Evolutionary conservation across 2,888 invertebrate genomes (phyloP).

Genomic region (Troides aeacus): DNA sequence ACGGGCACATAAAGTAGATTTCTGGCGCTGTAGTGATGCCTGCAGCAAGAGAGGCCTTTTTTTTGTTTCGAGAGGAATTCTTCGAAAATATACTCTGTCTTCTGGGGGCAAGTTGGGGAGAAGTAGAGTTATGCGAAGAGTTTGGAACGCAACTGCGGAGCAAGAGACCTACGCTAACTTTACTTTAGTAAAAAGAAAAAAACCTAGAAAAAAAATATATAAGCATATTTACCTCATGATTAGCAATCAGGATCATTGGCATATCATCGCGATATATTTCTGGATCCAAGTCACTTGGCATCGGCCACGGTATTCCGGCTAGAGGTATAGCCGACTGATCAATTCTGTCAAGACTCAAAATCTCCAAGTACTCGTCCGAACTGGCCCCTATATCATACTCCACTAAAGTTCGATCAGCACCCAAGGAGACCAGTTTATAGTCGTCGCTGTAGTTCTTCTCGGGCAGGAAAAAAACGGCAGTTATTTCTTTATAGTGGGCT

Average conservation of each 20-base stretch:
- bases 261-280: slow-evolving; percentile 47
- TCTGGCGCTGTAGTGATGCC: too few relatives aligned
- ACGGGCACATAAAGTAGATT: too few relatives aligned
- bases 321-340: slow-evolving; percentile 83
- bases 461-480: slow-evolving; percentile 77
- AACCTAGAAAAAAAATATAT: background rate
- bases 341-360: slow-evolving; percentile 76
- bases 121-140: too few relatives aligned
- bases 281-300: slow-evolving; percentile 45
- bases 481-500: slow-evolving; percentile 81
- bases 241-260: slow-evolving; percentile 78
- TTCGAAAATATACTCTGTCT: too few relatives aligned
- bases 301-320: slow-evolving; percentile 63
- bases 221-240: slow-evolving; percentile 75
- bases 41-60: too few relatives aligned
- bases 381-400: slow-evolving; percentile 79
- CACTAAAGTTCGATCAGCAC: slow-evolving; percentile 79
- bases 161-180: too few relatives aligned
- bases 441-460: slow-evolving; percentile 50
- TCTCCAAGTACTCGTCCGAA: slow-evolving; percentile 59
- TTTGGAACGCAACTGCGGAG: too few relatives aligned
- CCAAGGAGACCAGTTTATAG: slow-evolving; percentile 79
- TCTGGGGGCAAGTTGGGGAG: too few relatives aligned
- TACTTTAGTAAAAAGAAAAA: too few relatives aligned
- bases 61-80: too few relatives aligned